phyloP scores from a whole-genome alignment of 2,113 vertebrate species.

The Theristicus caerulescens region DNA sequence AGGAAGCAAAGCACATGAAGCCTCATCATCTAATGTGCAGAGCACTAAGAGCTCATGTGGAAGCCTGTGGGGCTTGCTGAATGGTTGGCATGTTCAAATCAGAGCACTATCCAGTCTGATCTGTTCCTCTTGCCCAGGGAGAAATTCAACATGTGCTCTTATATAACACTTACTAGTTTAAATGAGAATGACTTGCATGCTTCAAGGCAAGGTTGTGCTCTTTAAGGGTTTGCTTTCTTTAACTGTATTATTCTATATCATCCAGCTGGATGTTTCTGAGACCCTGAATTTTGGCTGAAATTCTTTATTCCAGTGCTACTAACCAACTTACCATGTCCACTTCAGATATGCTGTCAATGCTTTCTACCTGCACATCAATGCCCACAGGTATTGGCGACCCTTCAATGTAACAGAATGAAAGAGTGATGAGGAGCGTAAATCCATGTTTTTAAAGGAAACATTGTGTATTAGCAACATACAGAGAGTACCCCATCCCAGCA shows the following conservation, averaged over 20 bases:
- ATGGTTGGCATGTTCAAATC: not conserved
- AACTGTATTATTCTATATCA: not conserved
- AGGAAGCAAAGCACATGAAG: not conserved
- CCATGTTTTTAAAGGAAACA: not conserved
- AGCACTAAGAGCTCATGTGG: not conserved
- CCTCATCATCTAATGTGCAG: not conserved
- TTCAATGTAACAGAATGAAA: conserved; percentile 63
- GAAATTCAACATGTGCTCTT: not conserved
- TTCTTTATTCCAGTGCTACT: not conserved
- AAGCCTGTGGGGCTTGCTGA: not conserved
- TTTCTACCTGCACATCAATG: conserved; percentile 92
- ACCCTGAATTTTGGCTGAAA: not conserved
- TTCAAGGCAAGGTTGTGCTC: not conserved
- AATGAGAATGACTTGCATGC: not conserved
- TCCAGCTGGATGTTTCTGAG: not conserved
- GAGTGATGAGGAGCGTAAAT: not conserved
- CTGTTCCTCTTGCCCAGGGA: not conserved
- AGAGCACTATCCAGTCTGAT: not conserved
- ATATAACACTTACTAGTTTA: not conserved
- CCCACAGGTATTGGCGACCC: conserved; percentile 87
- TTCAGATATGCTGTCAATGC: conserved; percentile 93
- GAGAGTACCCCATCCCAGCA: not conserved
- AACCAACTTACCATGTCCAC: conserved; percentile 88
- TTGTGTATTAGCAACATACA: not conserved
- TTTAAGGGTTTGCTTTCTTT: not conserved